A percentile compares a stretch with the other conserved stretches of the same genome.
phyloP scores from a whole-genome alignment of 1,140 invertebrate genomes.

The Hycleus cichorii region DNA sequence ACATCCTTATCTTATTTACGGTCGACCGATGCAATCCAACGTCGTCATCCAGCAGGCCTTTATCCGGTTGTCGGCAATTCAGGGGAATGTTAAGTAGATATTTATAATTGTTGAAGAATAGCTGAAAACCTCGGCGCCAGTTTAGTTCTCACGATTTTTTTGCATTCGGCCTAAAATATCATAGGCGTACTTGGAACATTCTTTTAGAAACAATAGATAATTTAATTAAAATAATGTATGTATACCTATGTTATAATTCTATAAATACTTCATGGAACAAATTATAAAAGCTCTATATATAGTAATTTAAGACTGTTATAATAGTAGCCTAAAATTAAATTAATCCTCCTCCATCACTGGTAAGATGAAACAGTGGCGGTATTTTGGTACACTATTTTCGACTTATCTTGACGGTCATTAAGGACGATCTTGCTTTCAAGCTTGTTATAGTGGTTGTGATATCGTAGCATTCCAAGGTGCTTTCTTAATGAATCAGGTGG shows the following conservation, averaged over 20 bases:
- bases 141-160: slow-evolving; percentile 21
- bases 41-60: slow-evolving; percentile 14
- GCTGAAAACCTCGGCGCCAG: slow-evolving; percentile 9
- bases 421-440: slow-evolving; percentile 30
- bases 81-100: slow-evolving; percentile 34
- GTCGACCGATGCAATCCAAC: slow-evolving; percentile 27
- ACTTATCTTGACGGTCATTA: slow-evolving; percentile 36
- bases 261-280: too few species aligned
- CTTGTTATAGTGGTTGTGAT: slow-evolving; percentile 28
- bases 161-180: not conserved
- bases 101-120: slow-evolving; percentile 29
- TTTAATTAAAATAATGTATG: too few species aligned
- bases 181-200: too few species aligned
- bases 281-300: too few species aligned
- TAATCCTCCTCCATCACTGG: not conserved
- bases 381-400: slow-evolving; percentile 37
- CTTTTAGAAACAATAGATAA: too few species aligned
- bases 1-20: slow-evolving; percentile 34
- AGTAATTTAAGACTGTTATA: too few species aligned
- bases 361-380: slow-evolving; percentile 22
- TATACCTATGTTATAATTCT: too few species aligned
- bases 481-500: slow-evolving; percentile 26
- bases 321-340: too few species aligned
- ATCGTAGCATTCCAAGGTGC: slow-evolving; percentile 27
- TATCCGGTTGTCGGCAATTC: slow-evolving; percentile 28